Evolutionary conservation across 2,797 vertebrate genomes (phyloP), one percentile per base, ranked within the genome.

Genomic region (Danio albolineatus): DNA sequence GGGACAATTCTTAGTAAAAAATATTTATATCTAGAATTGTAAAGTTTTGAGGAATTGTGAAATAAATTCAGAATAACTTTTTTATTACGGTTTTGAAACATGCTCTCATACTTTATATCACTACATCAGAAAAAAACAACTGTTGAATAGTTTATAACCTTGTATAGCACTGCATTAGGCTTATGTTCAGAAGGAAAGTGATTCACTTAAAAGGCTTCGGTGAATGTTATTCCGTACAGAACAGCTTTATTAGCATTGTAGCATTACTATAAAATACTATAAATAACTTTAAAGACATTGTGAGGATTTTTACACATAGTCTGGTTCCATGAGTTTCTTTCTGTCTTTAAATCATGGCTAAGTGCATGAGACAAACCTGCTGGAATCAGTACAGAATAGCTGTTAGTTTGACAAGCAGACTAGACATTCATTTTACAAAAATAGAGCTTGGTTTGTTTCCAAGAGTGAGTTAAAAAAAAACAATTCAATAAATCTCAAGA

Each of bases 291-390:
- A 59, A 41, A 49, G 28, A 48, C 7, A 48, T 38, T 48, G 21
- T 61, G 19, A 70, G 44, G 12, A 69, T 54, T 49, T 78, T 69
- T 53, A 54, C 39, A 57, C 6, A 64, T 56, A 61, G 14, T 57
- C 10, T 77, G 10, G n/a, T 60, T 57, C 44, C 51, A 76, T 78
- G 44, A 49, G 16, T 39, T 57, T 49, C n/a, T 57, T 14, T 53
- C 7, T 62, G 48, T 53, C n/a, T 44, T 57, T 21, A 72, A 57
- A 72, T 56, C 17, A 13, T 56, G 38, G 38, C 54, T 36, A 39
- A 48, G 36, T 64, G 36, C 46, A 64, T 64, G 21, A 61, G 44
- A 73, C 19, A 10, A 73, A 36, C 54, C 7, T 44, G 46, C 39
- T 74, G 57, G 16, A 60, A 59, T 14, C 16, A 17, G 4, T 49